Evolutionary conservation across 2,888 invertebrate species (phyloP).

Genomic region (Hypsopygia costalis): DNA sequence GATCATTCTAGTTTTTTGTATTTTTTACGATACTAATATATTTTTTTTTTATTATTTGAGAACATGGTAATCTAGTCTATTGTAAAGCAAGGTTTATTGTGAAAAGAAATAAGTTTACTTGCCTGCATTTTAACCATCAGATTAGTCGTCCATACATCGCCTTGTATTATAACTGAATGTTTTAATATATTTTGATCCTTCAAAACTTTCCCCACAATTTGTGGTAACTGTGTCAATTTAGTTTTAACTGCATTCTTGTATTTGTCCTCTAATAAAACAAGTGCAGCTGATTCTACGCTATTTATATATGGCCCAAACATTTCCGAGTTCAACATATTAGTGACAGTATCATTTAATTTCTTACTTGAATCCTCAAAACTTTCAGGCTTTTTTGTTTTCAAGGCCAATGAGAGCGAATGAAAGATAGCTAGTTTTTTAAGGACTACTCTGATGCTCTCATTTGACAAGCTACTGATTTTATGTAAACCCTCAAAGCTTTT

Average conservation of each 20-base stretch:
- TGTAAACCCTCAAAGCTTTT: too few relatives aligned
- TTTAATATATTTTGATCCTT: background rate
- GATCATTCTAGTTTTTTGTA: too few relatives aligned
- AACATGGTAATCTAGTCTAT: too few relatives aligned
- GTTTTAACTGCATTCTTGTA: constrained; percentile 1
- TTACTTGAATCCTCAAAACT: background rate
- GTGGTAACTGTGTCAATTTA: background rate
- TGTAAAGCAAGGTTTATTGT: too few relatives aligned
- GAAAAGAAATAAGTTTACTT: constrained; percentile 18
- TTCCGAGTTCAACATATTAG: background rate
- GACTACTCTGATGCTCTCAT: too few relatives aligned
- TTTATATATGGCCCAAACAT: background rate
- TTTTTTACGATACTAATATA: too few relatives aligned
- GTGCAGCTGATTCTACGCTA: background rate
- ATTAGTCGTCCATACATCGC: constrained; percentile 45
- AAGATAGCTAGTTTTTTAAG: too few relatives aligned
- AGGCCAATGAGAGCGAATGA: too few relatives aligned
- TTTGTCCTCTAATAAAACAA: background rate
- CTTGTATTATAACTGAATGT: constrained; percentile 31
- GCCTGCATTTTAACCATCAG: constrained; percentile 34
- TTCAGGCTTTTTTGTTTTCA: background rate
- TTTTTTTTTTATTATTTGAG: too few relatives aligned
- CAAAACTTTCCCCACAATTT: background rate
- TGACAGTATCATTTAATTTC: background rate
- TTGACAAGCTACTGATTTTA: too few relatives aligned